A percentile compares a stretch with the other conserved stretches of the same genome.
Conservation (phyloP, 2,113 vertebrate species). For the Chascanopsetta lugubris region DNA sequence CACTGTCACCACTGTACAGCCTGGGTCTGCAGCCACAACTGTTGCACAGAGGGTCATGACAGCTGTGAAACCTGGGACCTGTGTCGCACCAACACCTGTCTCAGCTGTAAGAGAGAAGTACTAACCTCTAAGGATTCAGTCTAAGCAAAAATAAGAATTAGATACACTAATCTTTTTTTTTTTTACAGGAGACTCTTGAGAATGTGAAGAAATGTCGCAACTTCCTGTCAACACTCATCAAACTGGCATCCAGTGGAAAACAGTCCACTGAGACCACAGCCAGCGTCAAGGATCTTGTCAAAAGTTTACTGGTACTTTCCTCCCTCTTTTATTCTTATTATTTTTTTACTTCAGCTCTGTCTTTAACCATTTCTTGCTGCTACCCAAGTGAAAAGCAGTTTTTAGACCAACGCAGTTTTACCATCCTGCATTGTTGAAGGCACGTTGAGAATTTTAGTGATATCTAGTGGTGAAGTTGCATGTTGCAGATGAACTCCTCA, state of each 20-base stretch:
- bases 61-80: conserved; percentile 70
- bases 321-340: not conserved
- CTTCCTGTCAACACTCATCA: conserved; percentile 94
- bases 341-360: not conserved
- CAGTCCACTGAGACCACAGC: conserved; percentile 92
- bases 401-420: not conserved
- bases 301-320: conserved; percentile 87
- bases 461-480: too few species aligned
- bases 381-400: not conserved
- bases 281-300: conserved; percentile 93
- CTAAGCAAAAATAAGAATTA: not conserved
- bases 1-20: conserved; percentile 85
- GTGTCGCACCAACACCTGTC: conserved; percentile 80
- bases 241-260: conserved; percentile 92
- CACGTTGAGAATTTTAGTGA: too few species aligned
- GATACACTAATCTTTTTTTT: too few species aligned
- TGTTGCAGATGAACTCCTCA: too few species aligned
- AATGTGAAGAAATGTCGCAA: conserved; percentile 98
- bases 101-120: conserved; percentile 84
- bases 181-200: conserved; percentile 90
- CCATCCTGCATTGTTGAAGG: too few species aligned
- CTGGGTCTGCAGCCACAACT: conserved; percentile 71
- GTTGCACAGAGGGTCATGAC: conserved; percentile 83
- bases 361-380: not conserved
- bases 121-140: not conserved